phyloP scores from a whole-genome alignment of 2,113 vertebrate species.

The Odobenus rosmarus region DNA sequence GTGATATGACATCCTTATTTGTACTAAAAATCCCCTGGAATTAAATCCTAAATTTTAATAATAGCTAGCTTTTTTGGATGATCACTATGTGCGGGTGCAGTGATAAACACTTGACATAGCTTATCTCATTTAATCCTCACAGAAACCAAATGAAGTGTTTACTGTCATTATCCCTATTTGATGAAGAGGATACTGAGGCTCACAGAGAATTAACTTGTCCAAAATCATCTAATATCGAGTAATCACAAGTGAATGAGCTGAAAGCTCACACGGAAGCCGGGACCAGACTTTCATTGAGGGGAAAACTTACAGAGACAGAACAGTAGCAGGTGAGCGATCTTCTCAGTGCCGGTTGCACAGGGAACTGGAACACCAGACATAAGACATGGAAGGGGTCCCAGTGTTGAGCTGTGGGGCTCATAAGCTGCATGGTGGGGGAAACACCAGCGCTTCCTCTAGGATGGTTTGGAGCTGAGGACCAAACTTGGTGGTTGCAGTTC shows the following conservation, averaged over 20 bases:
- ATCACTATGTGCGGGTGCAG: neutral
- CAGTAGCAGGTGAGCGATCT: slow-evolving; percentile 53
- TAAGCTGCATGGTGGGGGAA: neutral
- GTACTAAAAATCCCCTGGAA: neutral
- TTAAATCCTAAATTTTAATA: slow-evolving; percentile 18
- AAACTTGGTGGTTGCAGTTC: neutral
- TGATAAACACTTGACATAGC: slow-evolving; percentile 70
- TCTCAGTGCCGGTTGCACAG: neutral
- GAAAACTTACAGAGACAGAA: neutral
- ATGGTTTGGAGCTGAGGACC: neutral
- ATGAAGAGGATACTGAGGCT: slow-evolving; percentile 65
- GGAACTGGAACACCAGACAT: neutral
- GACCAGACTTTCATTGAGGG: neutral
- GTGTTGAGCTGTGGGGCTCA: neutral
- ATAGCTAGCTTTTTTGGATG: slow-evolving; percentile 4
- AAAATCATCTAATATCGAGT: slow-evolving; percentile 32
- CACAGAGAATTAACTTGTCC: slow-evolving; percentile 55
- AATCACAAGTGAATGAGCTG: slow-evolving; percentile 35
- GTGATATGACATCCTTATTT: neutral
- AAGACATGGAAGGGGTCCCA: neutral
- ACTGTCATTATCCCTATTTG: slow-evolving; percentile 68
- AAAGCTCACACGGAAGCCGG: neutral
- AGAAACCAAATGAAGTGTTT: slow-evolving; percentile 76
- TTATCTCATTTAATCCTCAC: slow-evolving; percentile 74
- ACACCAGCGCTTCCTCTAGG: neutral